Evolutionary conservation across 2,797 vertebrate genomes (phyloP).

Genomic region (Neomorphus geoffroyi): DNA sequence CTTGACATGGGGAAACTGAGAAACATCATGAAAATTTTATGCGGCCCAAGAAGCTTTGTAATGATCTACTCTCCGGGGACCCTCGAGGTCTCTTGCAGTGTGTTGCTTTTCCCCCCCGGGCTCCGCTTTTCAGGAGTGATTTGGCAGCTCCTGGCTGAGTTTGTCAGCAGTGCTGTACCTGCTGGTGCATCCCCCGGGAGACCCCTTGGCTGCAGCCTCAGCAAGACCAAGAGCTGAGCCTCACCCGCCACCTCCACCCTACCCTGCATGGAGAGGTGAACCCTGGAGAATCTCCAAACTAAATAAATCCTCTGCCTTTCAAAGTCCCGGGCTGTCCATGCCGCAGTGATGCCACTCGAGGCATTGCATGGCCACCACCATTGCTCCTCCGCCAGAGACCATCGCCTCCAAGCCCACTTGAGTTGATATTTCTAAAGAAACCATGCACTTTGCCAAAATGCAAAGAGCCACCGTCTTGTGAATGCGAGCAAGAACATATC

Average conservation of each 20-base stretch:
- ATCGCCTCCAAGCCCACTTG: background rate
- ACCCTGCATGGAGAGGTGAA: rapidly evolving
- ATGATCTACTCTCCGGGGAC: rapidly evolving
- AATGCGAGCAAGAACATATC: background rate
- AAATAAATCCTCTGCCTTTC: background rate
- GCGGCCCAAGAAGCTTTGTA: background rate
- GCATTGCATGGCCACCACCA: rapidly evolving
- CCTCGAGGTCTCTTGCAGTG: background rate
- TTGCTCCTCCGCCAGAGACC: background rate
- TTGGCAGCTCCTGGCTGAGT: background rate
- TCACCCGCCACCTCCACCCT: background rate
- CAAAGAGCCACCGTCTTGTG: rapidly evolving
- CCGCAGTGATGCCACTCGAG: background rate
- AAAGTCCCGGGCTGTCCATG: rapidly evolving
- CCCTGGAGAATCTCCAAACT: background rate
- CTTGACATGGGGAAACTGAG: background rate
- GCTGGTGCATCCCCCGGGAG: rapidly evolving
- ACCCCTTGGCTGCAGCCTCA: background rate
- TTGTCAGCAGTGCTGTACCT: background rate
- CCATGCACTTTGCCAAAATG: rapidly evolving
- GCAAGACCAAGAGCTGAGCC: rapidly evolving
- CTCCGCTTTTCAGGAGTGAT: background rate
- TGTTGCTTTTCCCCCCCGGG: background rate
- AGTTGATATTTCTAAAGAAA: background rate
- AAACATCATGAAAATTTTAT: background rate